Evolutionary conservation across 2,113 vertebrate genomes (phyloP).

Genomic region (Myotis davidii): DNA sequence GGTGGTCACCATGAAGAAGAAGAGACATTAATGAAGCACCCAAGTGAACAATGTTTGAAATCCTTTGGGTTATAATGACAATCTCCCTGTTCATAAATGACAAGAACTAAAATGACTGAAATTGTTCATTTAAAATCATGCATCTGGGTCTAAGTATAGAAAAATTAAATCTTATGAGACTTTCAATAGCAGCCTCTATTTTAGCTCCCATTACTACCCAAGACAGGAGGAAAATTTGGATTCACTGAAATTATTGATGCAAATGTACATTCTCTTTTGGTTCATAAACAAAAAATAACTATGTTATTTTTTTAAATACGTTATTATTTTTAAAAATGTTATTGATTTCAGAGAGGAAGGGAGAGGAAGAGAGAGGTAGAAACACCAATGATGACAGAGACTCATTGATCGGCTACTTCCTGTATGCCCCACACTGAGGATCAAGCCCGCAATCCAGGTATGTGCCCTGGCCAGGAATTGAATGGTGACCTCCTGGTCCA

Average conservation of each 20-base stretch:
- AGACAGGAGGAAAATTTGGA: slow-evolving; percentile 13
- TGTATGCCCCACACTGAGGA: no score
- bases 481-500: no score
- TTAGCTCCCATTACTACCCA: not conserved
- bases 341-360: no score
- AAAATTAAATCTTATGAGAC: slow-evolving; percentile 18
- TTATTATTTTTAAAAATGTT: no score
- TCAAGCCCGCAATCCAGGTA: no score
- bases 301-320: no score
- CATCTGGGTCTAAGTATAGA: not conserved
- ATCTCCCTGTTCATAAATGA: not conserved
- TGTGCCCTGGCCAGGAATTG: no score
- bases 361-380: no score
- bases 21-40: not conserved
- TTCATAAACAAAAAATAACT: slow-evolving; percentile 8
- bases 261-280: not conserved
- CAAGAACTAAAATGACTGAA: not conserved
- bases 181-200: not conserved
- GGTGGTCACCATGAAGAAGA: not conserved
- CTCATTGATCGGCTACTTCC: no score
- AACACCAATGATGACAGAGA: no score
- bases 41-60: not conserved
- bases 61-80: not conserved
- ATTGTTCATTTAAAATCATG: not conserved
- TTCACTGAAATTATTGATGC: slow-evolving; percentile 1